phyloP scores from a whole-genome alignment of 2,888 invertebrate genomes.

The Eremobia ochroleuca region DNA sequence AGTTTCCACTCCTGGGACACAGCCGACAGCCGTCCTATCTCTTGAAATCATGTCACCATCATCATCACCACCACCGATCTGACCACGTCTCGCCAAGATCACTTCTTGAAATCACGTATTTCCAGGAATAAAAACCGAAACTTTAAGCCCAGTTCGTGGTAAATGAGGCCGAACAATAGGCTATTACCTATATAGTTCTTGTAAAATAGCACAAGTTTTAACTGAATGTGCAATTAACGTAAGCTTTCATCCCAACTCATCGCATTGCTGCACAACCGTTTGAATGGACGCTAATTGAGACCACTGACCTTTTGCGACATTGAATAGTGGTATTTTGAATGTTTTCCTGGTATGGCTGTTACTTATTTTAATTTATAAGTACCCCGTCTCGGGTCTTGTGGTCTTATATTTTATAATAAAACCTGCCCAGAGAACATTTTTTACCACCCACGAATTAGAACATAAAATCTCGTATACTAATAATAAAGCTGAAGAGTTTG shows the following conservation, averaged over 20 bases:
- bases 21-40: background rate
- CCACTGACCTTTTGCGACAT: conserved; percentile 30
- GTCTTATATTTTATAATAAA: background rate
- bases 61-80: background rate
- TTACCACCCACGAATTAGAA: background rate
- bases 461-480: no score
- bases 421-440: no score
- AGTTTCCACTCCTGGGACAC: background rate
- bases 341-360: background rate
- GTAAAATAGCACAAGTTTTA: conserved; percentile 48
- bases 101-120: background rate
- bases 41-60: background rate
- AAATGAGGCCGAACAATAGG: conserved; percentile 22
- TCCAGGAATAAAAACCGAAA: background rate
- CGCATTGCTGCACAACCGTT: conserved; percentile 23
- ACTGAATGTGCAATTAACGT: conserved; percentile 55
- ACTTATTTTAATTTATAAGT: conserved; percentile 7
- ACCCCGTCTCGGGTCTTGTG: background rate
- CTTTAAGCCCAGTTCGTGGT: background rate
- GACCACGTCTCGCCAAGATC: background rate
- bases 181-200: background rate
- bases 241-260: conserved; percentile 16
- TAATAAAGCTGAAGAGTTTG: background rate
- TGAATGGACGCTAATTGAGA: conserved; percentile 55
- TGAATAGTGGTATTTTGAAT: conserved; percentile 3